Evolutionary conservation across 2,888 invertebrate species (phyloP).

Genomic region (Coremacera marginata): DNA sequence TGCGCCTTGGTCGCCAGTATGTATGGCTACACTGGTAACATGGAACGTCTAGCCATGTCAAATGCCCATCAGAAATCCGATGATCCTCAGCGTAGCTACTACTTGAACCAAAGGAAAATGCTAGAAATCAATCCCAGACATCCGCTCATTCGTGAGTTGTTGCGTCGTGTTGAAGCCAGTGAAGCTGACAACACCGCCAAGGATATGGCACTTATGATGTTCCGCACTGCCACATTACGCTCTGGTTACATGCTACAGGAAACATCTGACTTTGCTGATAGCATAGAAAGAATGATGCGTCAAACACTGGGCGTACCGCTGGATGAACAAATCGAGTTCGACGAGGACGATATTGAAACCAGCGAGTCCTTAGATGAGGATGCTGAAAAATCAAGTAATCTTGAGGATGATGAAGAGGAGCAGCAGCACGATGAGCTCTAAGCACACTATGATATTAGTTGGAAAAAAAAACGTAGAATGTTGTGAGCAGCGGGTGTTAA

Average conservation of each 20-base stretch:
- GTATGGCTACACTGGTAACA: constrained; percentile 99
- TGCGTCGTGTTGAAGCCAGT: constrained; percentile 84
- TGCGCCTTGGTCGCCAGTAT: constrained; percentile 96
- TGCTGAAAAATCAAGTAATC: constrained; percentile 64
- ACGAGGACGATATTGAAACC: constrained; percentile 68
- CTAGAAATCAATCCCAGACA: constrained; percentile 98
- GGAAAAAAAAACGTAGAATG: background rate
- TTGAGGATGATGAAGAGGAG: constrained; percentile 67
- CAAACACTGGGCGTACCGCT: constrained; percentile 81
- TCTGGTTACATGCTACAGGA: constrained; percentile 95
- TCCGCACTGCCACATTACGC: constrained; percentile 90
- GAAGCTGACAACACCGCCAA: constrained; percentile 82
- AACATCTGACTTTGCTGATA: constrained; percentile 87
- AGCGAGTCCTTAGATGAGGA: constrained; percentile 69
- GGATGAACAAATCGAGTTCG: constrained; percentile 75
- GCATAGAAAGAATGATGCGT: constrained; percentile 91
- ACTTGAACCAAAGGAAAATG: constrained; percentile 94
- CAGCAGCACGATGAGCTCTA: constrained; percentile 76
- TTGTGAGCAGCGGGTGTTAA: constrained; percentile 43
- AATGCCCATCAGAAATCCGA: constrained; percentile 97
- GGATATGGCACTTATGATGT: constrained; percentile 89
- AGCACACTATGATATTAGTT: constrained; percentile 45
- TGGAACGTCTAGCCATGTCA: constrained; percentile 95
- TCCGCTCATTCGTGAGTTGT: constrained; percentile 92
- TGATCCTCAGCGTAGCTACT: constrained; percentile 88